phyloP scores from a whole-genome alignment of 2,888 invertebrate species.

The Clistopyga incitator region DNA sequence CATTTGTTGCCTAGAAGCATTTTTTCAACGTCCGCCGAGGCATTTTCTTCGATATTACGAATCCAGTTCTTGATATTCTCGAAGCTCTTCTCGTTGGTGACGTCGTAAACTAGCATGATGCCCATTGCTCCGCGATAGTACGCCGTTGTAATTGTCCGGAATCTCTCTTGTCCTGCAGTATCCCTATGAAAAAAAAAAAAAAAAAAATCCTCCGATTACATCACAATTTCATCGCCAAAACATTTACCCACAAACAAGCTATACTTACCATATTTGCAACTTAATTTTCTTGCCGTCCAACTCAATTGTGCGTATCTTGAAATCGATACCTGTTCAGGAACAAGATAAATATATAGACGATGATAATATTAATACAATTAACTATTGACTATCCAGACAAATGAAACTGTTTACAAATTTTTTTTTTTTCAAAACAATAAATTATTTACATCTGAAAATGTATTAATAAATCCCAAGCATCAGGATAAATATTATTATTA shows the following conservation, averaged over 20 bases:
- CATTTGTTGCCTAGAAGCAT: slow-evolving; percentile 99
- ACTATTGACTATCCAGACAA: too few species aligned
- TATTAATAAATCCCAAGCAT: too few species aligned
- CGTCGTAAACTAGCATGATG: slow-evolving; percentile 99
- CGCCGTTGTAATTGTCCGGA: slow-evolving; percentile 99
- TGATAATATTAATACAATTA: too few species aligned
- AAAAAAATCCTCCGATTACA: slow-evolving; percentile 42
- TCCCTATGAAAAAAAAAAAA: slow-evolving; percentile 89
- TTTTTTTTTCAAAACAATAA: too few species aligned
- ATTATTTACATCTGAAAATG: too few species aligned
- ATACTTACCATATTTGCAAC: slow-evolving; percentile 97
- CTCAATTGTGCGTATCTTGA: slow-evolving; percentile 99
- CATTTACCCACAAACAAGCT: background rate
- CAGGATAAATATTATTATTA: too few species aligned
- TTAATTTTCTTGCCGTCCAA: slow-evolving; percentile 99
- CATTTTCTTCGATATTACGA: slow-evolving; percentile 99
- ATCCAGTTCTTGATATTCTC: slow-evolving; percentile 99
- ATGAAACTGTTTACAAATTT: too few species aligned
- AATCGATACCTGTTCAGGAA: slow-evolving; percentile 95
- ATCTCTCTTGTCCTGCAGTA: slow-evolving; percentile 99
- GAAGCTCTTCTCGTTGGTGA: slow-evolving; percentile 99
- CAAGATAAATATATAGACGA: slow-evolving; percentile 24
- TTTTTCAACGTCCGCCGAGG: slow-evolving; percentile 99
- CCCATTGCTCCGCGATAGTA: slow-evolving; percentile 99
- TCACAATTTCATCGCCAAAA: background rate